phyloP scores from a whole-genome alignment of 2,797 vertebrate genomes.

The Acrossocheilus fasciatus region DNA sequence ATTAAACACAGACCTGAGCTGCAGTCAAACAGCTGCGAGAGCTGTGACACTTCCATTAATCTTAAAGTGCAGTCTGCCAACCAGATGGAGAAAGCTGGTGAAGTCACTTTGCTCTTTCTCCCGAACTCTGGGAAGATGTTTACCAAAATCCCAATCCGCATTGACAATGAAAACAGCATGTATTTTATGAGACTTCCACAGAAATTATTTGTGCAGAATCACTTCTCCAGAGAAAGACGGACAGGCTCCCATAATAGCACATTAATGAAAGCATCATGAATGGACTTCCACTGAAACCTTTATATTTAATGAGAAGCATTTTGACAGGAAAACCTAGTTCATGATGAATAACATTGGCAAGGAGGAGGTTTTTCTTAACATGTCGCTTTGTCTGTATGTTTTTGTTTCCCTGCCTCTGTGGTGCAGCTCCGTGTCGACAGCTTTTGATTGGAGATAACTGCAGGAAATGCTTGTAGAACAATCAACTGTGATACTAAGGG shows the following conservation, averaged over 20 bases:
- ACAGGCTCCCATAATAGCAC: background rate
- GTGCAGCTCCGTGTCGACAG: background rate
- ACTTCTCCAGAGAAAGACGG: conserved; percentile 5
- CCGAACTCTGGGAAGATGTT: background rate
- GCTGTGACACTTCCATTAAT: conserved; percentile 53
- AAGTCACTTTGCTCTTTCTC: conserved; percentile 9
- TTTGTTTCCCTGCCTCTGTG: conserved; percentile 11
- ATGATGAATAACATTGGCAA: conserved; percentile 20
- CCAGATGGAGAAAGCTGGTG: conserved; percentile 54
- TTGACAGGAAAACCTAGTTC: background rate
- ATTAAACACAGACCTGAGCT: conserved; percentile 40
- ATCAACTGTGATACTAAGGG: conserved; percentile 45
- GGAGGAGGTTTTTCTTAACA: background rate
- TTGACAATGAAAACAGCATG: background rate
- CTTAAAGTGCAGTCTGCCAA: conserved; percentile 49
- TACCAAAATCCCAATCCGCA: background rate
- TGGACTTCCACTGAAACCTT: background rate
- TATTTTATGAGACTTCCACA: background rate
- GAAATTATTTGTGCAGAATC: background rate
- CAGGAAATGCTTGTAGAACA: conserved; percentile 50
- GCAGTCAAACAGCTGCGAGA: background rate
- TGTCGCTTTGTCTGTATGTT: background rate
- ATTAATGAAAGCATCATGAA: background rate
- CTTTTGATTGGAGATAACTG: conserved; percentile 44
- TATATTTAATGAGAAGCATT: background rate